Evolutionary conservation across 2,888 invertebrate genomes (phyloP), one percentile per base, ranked within the genome.

Genomic region (Ptychoptera contaminata): DNA sequence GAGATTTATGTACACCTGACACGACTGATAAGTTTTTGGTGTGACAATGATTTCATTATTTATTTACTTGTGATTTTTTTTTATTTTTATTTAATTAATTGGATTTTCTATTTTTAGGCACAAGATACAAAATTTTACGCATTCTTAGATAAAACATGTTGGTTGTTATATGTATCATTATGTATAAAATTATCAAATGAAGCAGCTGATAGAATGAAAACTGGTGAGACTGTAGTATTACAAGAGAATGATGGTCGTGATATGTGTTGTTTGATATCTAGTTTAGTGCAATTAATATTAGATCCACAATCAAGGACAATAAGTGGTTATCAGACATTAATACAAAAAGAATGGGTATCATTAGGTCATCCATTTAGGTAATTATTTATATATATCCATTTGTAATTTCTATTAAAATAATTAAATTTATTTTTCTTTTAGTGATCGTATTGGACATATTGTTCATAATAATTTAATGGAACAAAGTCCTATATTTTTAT

Each of bases 261-360:
- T 67, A 71, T 88, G 63, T 81, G 84, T 58, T 86, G 91, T 52
- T 73, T 92, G 40, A 76, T 92, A 47, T 86, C 92, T 42, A 83
- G 84, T 55, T 67, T 97, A 47, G 79, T 82, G 11, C 94, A 96
- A 69, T 67, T 96, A 43, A 68, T 93, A 40, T 62, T 92, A 46
- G 94, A 96, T 70, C 79, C 87, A 0, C 68, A 82, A 60, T 86
- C 72, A 64, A 74, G 94, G 44, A 85, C 87, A 5, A 74, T 85
- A 49, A 71, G 73, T 36, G 94, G 94, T 43, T 91, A 96, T 64
- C 90, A 93, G 65, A 79, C 82, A 46, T 72, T 96, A 35, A 69
- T 96, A 44, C 92, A 94, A 65, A 90, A 93, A 61, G 94, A 96
- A 60, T 97, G 96, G 94, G 71, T 94, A 4, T 81, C 86, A 1